Evolutionary conservation across 2,888 invertebrate species (phyloP), one percentile per base, ranked within the genome.

Genomic region (Tipula vernalis): DNA sequence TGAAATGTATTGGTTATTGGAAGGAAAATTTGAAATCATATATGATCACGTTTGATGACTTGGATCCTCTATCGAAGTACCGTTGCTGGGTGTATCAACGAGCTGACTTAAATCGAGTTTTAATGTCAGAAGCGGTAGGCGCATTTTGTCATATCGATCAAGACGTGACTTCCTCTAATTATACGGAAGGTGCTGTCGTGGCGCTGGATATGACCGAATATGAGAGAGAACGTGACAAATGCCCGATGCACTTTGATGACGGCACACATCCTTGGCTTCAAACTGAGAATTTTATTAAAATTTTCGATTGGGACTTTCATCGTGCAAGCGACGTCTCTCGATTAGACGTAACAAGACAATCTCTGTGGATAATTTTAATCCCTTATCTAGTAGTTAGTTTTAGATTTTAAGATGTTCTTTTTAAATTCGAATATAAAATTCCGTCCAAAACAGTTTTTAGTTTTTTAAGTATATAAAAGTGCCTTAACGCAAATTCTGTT

Each of bases 41-140:
- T 91, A 92, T 99, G 83, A 96, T 99, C 87, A 99, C 99, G 0
- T 98, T 96, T 91, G 99, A 99, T 91, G 98, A 98, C 90, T 93
- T 98, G 89, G 99, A 99, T 93, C 97, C 99, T 0, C 96, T 97
- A 89, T 98, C 98, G 3, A 97, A 96, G 91, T 99, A 98, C 91
- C 95, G 98, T 89, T 99, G 99, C 91, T 99, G 99, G 99, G 98
- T 98, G 83, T 99, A 98, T 91, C 98, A 99, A 91, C 93, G 99
- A 89, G 96, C 98, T 86, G 98, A 98, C 93, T 93, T 98, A 88
- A 98, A 98, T 90, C 93, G 95, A 90, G 95, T 99, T 89, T 92
- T 95, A 13, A 94, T 96, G 94, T 96, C 96, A 0, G 94, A 96
- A 91, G 96, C 98, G 0, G 94, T 98, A 87, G 98, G 98, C 4